Base-by-base conservation (phyloP, 2,888 invertebrate species). In the Temnothorax unifasciatus region DNA sequence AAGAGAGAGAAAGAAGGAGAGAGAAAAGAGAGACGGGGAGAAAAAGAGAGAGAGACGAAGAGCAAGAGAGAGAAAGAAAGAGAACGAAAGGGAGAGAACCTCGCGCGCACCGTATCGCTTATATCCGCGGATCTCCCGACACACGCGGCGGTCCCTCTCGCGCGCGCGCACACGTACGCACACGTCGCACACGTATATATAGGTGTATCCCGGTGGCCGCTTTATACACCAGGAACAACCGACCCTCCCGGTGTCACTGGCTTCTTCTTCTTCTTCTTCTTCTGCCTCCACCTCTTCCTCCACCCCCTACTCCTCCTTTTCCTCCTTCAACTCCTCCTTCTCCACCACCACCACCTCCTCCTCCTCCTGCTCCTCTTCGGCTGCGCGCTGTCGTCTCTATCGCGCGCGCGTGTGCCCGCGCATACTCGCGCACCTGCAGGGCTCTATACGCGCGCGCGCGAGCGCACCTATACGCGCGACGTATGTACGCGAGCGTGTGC, bases 131-230 rank as follows among this genome's bases (percentile, higher is more conserved):
- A 89, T 89, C 88, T 89, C 82, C 69, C 84, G 86, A 64, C 54
- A 66, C 82, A 82, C 77, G 54, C 84, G 63, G 71, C 73, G 74
- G 34, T 82, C 25, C 29, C 38, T 77, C 79, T 77, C 82, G 50
- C 61, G 83, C 89, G 83, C 89, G 75, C 89, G 79, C 83, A 61
- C 89, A 74, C 85, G 61, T 77, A 82, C 85, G 79, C 88, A 79
- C 83, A 66, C 84, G 83, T 88, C 29, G 69, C 18, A 38, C 18
- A 77, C 41, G 5, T 9, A 34, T 44, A 41, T 82, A 76, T 21
- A 86, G 77, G 86, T 89, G 83, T 90, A 90, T 90, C 88, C 88
- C 90, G 90, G 85, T 86, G 87, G 84, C 86, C 86, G 85, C 85
- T 86, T 89, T 86, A 71, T 47, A 82, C 84, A 85, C 88, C 85